These are phyloP conservation scores for Hoplostethus atlanticus DNA, from an alignment of 2,797 vertebrate genomes.

Conservation along the genomic window DNA sequence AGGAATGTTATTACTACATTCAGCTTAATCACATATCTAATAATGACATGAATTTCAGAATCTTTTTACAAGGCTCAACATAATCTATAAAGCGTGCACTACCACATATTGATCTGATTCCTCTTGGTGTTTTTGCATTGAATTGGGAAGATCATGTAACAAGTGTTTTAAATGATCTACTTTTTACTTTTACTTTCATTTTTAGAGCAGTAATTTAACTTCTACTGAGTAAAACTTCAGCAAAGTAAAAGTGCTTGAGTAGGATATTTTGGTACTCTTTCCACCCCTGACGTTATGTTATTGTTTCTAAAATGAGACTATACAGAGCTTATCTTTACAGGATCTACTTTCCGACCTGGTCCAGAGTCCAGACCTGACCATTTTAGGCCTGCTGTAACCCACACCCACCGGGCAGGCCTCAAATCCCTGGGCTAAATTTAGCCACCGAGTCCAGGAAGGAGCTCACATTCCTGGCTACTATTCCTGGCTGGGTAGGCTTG, in stretches of 20 bases:
- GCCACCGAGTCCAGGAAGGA: slow-evolving; percentile 58
- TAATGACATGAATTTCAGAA: no score
- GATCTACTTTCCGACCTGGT: slow-evolving; percentile 58
- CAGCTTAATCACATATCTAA: no score
- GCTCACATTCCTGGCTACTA: slow-evolving; percentile 74
- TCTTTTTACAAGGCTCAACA: no score
- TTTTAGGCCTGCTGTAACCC: slow-evolving; percentile 78
- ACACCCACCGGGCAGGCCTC: slow-evolving; percentile 70
- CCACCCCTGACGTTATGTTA: background rate
- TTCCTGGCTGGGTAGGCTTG: slow-evolving; percentile 66
- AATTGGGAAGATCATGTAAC: no score
- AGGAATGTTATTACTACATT: no score
- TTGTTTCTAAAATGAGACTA: slow-evolving; percentile 38
- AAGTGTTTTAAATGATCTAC: no score
- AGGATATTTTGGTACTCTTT: no score
- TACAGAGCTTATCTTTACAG: slow-evolving; percentile 35
- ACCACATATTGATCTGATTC: no score
- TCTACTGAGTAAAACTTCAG: no score
- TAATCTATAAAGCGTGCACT: no score
- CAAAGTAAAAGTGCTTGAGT: no score
- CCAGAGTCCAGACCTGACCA: slow-evolving; percentile 59
- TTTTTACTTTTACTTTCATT: background rate
- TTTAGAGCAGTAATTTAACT: background rate
- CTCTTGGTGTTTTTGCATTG: no score
- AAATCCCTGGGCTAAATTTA: slow-evolving; percentile 81